A percentile compares a stretch with the other conserved stretches of the same genome.
Conservation (phyloP, 2,888 invertebrate species). For the Lucinisca nassula region DNA sequence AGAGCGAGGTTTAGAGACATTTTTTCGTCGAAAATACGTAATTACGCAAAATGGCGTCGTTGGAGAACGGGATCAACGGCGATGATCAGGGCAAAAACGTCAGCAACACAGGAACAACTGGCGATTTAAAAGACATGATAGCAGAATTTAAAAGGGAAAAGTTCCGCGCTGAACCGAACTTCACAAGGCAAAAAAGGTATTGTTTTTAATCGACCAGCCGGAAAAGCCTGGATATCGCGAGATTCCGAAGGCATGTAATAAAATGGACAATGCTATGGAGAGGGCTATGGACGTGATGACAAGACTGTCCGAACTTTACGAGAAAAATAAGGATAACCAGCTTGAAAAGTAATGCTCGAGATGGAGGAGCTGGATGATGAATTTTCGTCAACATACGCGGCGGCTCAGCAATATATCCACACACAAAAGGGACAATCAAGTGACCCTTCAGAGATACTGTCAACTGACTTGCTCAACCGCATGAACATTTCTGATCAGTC, state of each 20-base stretch:
- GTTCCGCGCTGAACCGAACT: neutral
- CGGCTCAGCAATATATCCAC: constrained; percentile 1
- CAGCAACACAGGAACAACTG: neutral
- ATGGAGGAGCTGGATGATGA: too few relatives aligned
- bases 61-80: too few relatives aligned
- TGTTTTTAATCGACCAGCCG: constrained; percentile 4
- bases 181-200: neutral
- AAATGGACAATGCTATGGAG: neutral
- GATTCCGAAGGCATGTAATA: too few relatives aligned
- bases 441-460: too few relatives aligned
- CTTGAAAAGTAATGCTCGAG: too few relatives aligned
- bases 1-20: constrained; percentile 1
- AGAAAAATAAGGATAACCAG: too few relatives aligned
- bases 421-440: neutral
- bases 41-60: neutral
- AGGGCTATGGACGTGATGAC: neutral
- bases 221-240: neutral
- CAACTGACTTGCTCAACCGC: neutral
- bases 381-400: too few relatives aligned
- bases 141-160: neutral
- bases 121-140: neutral
- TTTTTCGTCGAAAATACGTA: neutral
- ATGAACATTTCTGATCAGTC: too few relatives aligned
- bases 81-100: too few relatives aligned
- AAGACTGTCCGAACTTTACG: constrained; percentile 11